These are phyloP conservation scores for Prolemur simus DNA, from an alignment of 2,113 vertebrate species.

Conservation along the genomic window DNA sequence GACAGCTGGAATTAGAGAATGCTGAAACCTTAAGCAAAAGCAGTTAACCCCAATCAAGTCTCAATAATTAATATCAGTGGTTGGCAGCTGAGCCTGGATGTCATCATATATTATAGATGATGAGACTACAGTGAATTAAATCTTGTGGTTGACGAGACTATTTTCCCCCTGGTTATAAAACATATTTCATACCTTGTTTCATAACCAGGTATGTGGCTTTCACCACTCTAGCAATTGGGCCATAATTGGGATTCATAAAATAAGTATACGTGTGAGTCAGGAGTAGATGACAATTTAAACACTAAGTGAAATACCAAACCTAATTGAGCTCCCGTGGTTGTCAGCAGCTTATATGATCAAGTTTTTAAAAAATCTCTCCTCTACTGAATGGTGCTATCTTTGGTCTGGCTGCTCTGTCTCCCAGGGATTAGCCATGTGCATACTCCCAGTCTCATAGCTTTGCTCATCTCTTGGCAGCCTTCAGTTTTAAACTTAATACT, in stretches of 20 bases:
- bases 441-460: neutral
- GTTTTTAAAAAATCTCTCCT: conserved; percentile 48
- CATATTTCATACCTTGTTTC: neutral
- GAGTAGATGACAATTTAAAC: neutral
- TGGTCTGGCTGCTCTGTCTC: conserved; percentile 55
- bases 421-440: conserved; percentile 24
- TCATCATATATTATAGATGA: neutral
- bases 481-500: conserved; percentile 48
- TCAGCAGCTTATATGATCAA: neutral
- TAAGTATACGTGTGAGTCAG: neutral
- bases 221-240: neutral
- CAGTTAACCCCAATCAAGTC: neutral
- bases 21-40: neutral
- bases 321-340: neutral
- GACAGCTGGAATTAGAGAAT: conserved; percentile 37
- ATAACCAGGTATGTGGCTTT: neutral
- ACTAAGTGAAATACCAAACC: conserved; percentile 22
- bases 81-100: conserved; percentile 9
- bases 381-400: conserved; percentile 51
- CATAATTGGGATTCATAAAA: neutral
- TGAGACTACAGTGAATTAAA: neutral
- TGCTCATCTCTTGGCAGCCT: conserved; percentile 49
- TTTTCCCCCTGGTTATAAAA: neutral
- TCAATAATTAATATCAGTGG: neutral
- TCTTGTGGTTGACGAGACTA: neutral